Evolutionary conservation across 2,797 vertebrate genomes (phyloP).

Genomic region (Lithobates pipiens): DNA sequence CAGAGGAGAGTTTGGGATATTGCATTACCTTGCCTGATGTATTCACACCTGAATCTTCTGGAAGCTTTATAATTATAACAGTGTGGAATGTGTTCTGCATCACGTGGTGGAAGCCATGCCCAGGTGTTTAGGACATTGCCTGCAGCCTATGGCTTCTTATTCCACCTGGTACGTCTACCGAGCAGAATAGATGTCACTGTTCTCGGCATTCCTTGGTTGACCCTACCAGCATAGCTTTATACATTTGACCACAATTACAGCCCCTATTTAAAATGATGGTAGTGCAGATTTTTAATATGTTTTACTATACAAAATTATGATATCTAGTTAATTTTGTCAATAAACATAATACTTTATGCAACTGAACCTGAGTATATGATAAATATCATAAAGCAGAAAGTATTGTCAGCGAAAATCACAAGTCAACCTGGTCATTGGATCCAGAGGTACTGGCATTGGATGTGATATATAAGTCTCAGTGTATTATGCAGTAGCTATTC

Average conservation of each 20-base stretch:
- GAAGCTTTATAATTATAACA: background rate
- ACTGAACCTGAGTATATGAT: too few relatives aligned
- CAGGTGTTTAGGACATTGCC: constrained; percentile 41
- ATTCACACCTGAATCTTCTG: background rate
- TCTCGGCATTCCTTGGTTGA: constrained; percentile 12
- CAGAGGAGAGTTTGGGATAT: background rate
- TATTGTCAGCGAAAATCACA: too few relatives aligned
- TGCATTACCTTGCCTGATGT: background rate
- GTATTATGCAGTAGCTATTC: too few relatives aligned
- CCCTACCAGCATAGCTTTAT: background rate
- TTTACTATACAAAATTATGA: too few relatives aligned
- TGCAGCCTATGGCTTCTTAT: constrained; percentile 1
- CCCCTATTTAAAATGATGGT: too few relatives aligned
- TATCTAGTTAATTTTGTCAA: too few relatives aligned
- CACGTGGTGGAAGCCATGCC: background rate
- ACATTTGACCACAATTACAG: background rate
- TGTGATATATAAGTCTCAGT: too few relatives aligned
- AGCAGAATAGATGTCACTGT: background rate
- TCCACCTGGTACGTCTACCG: constrained; percentile 5
- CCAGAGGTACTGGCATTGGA: too few relatives aligned
- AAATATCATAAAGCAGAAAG: too few relatives aligned
- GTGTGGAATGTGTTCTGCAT: constrained; percentile 21
- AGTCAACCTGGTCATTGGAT: too few relatives aligned
- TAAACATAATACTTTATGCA: too few relatives aligned
- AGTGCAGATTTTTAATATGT: too few relatives aligned